Evolutionary conservation across 1,140 invertebrate species (phyloP).

Genomic region (Drosophila subpulchrella): DNA sequence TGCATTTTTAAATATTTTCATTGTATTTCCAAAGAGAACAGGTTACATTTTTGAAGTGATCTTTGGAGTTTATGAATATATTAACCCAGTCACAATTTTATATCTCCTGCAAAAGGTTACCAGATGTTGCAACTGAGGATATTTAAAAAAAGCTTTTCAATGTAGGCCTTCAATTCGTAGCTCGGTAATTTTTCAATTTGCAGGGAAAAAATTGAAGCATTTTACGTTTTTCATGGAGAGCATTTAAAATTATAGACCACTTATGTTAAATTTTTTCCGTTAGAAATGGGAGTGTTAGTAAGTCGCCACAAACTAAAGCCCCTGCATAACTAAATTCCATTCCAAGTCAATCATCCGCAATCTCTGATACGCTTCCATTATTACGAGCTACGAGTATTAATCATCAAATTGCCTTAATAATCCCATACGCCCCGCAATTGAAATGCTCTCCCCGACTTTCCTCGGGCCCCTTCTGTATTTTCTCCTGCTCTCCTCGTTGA

Average conservation of each 20-base stretch:
- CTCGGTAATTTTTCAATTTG: too few relatives aligned
- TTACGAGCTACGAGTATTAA: constrained; percentile 31
- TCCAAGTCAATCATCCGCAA: neutral
- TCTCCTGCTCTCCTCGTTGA: constrained; percentile 21
- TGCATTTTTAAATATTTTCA: too few relatives aligned
- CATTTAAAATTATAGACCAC: too few relatives aligned
- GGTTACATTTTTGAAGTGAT: too few relatives aligned
- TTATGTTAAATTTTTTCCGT: neutral
- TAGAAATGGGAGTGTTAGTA: neutral
- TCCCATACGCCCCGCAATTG: constrained; percentile 32
- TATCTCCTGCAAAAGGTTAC: too few relatives aligned
- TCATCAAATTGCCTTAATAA: constrained; percentile 52
- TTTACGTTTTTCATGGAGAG: neutral
- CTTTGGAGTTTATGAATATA: too few relatives aligned
- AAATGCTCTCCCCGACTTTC: constrained; percentile 3
- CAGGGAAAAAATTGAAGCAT: too few relatives aligned
- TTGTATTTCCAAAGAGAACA: too few relatives aligned
- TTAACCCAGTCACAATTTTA: too few relatives aligned
- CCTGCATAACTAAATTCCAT: neutral
- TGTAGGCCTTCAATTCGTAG: too few relatives aligned
- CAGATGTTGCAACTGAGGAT: too few relatives aligned
- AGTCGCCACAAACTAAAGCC: neutral
- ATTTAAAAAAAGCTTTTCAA: too few relatives aligned
- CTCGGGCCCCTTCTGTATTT: neutral
- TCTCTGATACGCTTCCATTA: constrained; percentile 5